Evolutionary conservation across 2,888 invertebrate genomes (phyloP).

Genomic region (Pristionchus maxplancki): DNA sequence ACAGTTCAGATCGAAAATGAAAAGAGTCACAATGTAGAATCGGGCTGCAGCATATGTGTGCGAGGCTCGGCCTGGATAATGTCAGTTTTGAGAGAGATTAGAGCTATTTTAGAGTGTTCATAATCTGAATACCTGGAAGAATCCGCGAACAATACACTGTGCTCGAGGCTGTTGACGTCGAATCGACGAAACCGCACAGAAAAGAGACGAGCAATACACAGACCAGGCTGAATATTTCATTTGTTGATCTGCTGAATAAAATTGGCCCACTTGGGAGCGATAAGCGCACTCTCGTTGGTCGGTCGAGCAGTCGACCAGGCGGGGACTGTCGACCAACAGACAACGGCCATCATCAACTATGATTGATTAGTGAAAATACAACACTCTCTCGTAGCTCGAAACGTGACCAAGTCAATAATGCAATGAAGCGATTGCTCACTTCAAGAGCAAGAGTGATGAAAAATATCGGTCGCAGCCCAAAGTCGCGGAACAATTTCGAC

Average conservation of each 20-base stretch:
- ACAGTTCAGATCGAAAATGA: not conserved
- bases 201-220: not conserved
- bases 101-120: not conserved
- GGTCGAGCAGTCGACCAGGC: not conserved
- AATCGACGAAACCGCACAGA: not conserved
- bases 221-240: not conserved
- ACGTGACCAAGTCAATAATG: too few relatives aligned
- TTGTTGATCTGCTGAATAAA: not conserved
- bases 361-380: not conserved
- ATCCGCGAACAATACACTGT: constrained; percentile 1
- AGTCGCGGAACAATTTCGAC: not conserved
- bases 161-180: not conserved
- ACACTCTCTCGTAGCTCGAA: not conserved
- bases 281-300: not conserved
- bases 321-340: not conserved
- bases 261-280: not conserved
- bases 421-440: too few relatives aligned
- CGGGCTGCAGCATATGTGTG: not conserved
- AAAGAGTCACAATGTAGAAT: constrained; percentile 7
- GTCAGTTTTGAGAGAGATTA: not conserved
- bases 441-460: not conserved
- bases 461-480: not conserved
- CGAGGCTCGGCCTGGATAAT: not conserved
- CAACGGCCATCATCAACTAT: not conserved
- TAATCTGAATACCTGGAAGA: not conserved